Evolutionary conservation across 2,113 vertebrate genomes (phyloP), one percentile per base, ranked within the genome.

Genomic region (Ammodytes dubius): DNA sequence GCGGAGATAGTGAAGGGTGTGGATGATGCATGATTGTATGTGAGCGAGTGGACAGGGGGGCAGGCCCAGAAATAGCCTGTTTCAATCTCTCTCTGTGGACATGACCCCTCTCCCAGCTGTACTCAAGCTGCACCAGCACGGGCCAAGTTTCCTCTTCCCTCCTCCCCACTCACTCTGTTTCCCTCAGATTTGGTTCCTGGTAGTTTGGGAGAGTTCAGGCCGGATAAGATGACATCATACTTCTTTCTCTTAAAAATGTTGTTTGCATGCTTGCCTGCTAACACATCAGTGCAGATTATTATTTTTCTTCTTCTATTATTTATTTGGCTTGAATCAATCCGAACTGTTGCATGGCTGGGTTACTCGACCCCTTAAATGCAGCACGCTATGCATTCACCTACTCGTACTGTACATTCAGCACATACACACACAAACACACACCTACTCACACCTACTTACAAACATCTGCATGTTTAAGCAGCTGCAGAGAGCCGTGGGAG

Each of bases 91-190:
- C 92, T 92, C 89, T 84, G 83, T 92, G 90, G 89, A 91, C 82
- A 60, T 94, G 92, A 92, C 93, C 93, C 87, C 89, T 89, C 88
- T 88, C 87, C 90, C 91, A 91, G 92, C 90, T 92, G 91, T 81
- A 92, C 79, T 89, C 87, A 81, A 82, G 85, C 90, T 90, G 86
- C 84, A 78, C 75, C 15, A 79, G 63, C 80, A 68, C 74, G 77
- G 40, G 93, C 93, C 91, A 93, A 91, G 83, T 90, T 93, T 89
- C 88, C 88, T 86, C 85, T 88, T 77, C 74, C 74, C 84, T 87
- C 83, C 77, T 77, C 80, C 70, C 79, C n/a, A 11, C 81, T 71
- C 84, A 53, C 69, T 27, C 27, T 77, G 40, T 86, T 85, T 87
- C 77, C 74, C 79, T 87, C 69, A 70, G 84, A 74, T 86, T 86